Base-by-base conservation (phyloP, 2,888 invertebrate species). In the Agriotes lineatus region DNA sequence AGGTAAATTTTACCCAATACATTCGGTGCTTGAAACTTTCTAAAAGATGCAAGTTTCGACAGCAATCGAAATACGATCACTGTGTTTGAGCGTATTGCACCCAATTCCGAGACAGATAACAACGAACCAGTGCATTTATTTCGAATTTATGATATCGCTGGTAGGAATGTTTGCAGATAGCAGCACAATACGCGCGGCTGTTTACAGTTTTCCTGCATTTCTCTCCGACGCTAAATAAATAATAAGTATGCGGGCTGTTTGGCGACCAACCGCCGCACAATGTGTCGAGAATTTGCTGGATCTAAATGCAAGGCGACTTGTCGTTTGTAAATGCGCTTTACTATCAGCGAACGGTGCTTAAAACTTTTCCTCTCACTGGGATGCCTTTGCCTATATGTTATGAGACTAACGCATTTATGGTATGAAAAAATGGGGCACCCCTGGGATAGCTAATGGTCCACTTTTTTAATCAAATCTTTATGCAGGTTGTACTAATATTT, bases 171-270 rank as follows among this genome's bases (percentile, higher is more conserved):
- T 44, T 63, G 30, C 20, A 63, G 63, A 63, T 63, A 63, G 56
- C 54, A 63, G 45, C 14, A 63, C 63, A 56, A 56, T 56, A 22
- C 63, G 18, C 20, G 7, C 37, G n/a, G 18, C 25, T 57, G 56
- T 63, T 63, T 63, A 57, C 63, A 45, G 44, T 63, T 63, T 56
- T 63, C 63, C 56, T 16, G 45, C 63, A 56, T 63, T 6, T 63
- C 37, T 63, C 7, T 12, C 19, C 6, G 42, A 12, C 18, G 45
- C 63, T 63, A 63, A 63, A 63, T 63, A 63, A 63, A 63, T 57
- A 63, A 44, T 63, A 63, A 56, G 56, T 52, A 62, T 62, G 52
- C 42, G 63, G 30, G 56, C 7, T n/a, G 54, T 19, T 42, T 56
- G 30, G 56, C 19, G 42, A 54, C 56, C 25, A 62, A 25, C 60